Evolutionary conservation across 2,113 vertebrate species (phyloP), one percentile per base, ranked within the genome.

Genomic region (Podilymbus podiceps): DNA sequence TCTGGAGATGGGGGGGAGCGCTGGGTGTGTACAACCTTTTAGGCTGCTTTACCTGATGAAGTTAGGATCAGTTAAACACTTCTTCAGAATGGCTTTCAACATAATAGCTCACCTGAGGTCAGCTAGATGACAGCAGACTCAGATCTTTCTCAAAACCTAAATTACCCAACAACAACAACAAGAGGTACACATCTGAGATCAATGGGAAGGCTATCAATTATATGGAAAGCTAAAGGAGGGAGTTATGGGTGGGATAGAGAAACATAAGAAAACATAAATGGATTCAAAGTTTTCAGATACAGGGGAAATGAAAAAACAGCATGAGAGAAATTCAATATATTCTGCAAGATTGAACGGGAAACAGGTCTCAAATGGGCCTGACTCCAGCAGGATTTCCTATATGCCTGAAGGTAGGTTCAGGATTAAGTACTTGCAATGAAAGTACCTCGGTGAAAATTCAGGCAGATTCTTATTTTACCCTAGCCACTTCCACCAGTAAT

Each of bases 391-490:
- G 16, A 90, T 8, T 44, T 77, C 31, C 38, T 71, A 5, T 15
- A 8, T 56, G 17, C 64, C 52, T 78, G 56, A 55, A 75, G 55
- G 28, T 16, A 74, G 15, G 10, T 63, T 71, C 42, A 74, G 60
- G 52, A 84, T 74, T 38, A 86, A 77, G 12, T 15, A 22, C 18
- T 67, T 86, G 11, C n/a, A 74, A 38, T 63, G 38, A 77, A 92
- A 58, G 27, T 25, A 60, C 24, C 12, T n/a, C 15, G 35, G 7
- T 0, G 0, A 96, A 91, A 92, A 85, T 91, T 88, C 60, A 92
- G 22, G 19, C 27, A 90, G 35, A 40, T 69, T 96, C 89, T 94
- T 77, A 82, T 94, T 95, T 97, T 18, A 24, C n/a, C 78, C 71
- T 85, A 81, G 42, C 50, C 27, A 35, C 30, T 73, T 69, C 31